Evolutionary conservation across 2,888 invertebrate species (phyloP).

Genomic region (Rhingia campestris): DNA sequence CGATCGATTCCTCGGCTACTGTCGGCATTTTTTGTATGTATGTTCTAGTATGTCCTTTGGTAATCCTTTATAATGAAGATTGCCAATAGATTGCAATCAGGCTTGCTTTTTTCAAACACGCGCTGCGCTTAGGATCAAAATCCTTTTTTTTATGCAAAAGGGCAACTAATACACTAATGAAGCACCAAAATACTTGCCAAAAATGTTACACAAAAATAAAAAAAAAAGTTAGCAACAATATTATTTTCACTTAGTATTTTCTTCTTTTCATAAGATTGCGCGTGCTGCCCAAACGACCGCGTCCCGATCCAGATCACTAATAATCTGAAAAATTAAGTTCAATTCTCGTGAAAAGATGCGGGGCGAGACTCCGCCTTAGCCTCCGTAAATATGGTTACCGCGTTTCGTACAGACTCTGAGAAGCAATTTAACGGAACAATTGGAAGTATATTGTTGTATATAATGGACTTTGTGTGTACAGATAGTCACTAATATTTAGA

Average conservation of each 20-base stretch:
- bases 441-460: conserved; percentile 59
- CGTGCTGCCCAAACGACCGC: conserved; percentile 69
- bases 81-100: background rate
- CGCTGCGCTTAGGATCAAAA: background rate
- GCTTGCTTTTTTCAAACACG: background rate
- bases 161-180: background rate
- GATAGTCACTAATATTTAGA: conserved; percentile 73
- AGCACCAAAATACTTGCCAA: conserved; percentile 27
- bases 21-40: conserved; percentile 79
- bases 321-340: conserved; percentile 71
- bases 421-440: conserved; percentile 70
- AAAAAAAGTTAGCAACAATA: conserved; percentile 26
- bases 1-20: conserved; percentile 83
- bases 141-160: background rate
- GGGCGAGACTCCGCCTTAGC: conserved; percentile 67
- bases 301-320: conserved; percentile 73
- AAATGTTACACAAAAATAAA: background rate
- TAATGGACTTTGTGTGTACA: conserved; percentile 65
- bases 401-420: conserved; percentile 45
- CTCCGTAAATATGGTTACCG: conserved; percentile 64
- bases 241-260: conserved; percentile 38
- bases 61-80: conserved; percentile 39
- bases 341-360: conserved; percentile 71
- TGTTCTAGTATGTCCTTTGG: conserved; percentile 20
- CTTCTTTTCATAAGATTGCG: conserved; percentile 50